These are phyloP conservation scores for Magallana angulata DNA, from an alignment of 1,140 invertebrate genomes.

Conservation along the genomic window DNA sequence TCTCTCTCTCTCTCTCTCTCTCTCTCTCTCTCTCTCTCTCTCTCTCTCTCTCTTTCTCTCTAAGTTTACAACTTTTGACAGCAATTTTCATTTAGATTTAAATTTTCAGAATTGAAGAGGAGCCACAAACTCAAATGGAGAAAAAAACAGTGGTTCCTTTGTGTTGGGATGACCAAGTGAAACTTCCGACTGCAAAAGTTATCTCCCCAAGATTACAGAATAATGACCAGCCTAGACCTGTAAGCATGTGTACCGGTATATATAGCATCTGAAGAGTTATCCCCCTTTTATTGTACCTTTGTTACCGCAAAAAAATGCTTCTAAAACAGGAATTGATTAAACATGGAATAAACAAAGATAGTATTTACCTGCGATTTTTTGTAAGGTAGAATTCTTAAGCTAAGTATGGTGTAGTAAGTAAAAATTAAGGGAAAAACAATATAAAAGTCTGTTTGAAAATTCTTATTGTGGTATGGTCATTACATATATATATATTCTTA, in stretches of 20 bases:
- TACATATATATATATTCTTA: too few species aligned
- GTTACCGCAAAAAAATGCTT: too few species aligned
- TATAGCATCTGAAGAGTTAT: neutral
- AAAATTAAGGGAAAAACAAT: too few species aligned
- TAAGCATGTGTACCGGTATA: neutral
- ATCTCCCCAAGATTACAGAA: constrained; percentile 57
- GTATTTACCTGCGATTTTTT: neutral
- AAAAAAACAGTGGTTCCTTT: constrained; percentile 56
- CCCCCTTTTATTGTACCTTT: neutral
- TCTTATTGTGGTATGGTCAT: too few species aligned
- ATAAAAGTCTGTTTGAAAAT: too few species aligned
- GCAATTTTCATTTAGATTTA: neutral
- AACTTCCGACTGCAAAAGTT: constrained; percentile 59
- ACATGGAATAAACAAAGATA: neutral
- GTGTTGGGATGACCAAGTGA: constrained; percentile 69
- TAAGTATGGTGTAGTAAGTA: neutral
- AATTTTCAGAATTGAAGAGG: constrained; percentile 24
- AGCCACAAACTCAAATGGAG: constrained; percentile 16
- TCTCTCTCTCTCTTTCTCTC: neutral
- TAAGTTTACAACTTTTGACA: neutral
- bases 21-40: neutral
- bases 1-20: neutral
- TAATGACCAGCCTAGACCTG: constrained; percentile 52
- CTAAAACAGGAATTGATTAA: too few species aligned
- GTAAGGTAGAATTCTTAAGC: neutral